Conservation (phyloP, 2,888 invertebrate species). For the Athalia rosae region DNA sequence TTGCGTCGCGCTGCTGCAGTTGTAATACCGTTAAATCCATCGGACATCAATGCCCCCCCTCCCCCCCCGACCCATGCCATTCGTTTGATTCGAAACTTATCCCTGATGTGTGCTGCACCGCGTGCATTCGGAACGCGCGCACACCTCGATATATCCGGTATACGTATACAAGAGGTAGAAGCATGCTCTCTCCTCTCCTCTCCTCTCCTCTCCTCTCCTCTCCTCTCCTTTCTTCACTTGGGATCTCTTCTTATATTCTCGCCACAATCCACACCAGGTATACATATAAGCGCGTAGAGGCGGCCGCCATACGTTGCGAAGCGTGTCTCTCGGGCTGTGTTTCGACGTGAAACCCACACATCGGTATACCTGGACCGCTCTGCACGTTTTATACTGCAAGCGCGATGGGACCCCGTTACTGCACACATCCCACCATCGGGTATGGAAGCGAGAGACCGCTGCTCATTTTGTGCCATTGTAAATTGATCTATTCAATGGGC, state of each 20-base stretch:
- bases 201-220: neutral
- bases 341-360: neutral
- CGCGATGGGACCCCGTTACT: too few species aligned
- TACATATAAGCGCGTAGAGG: neutral
- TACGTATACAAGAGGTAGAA: constrained; percentile 1
- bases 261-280: neutral
- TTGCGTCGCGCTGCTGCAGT: neutral
- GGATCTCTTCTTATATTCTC: neutral
- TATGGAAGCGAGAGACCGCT: constrained; percentile 53
- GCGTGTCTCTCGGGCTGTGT: neutral
- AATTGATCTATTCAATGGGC: constrained; percentile 74
- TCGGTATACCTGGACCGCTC: too few species aligned
- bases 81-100: neutral
- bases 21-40: neutral
- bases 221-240: neutral
- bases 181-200: neutral
- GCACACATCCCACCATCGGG: too few species aligned
- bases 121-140: neutral
- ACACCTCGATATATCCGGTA: constrained; percentile 1
- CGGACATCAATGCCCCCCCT: neutral
- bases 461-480: constrained; percentile 73
- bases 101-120: too few species aligned
- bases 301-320: neutral
- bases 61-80: too few species aligned
- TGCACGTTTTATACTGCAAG: too few species aligned